phyloP scores from a whole-genome alignment of 2,888 invertebrate genomes.

The Stramonita haemastoma region DNA sequence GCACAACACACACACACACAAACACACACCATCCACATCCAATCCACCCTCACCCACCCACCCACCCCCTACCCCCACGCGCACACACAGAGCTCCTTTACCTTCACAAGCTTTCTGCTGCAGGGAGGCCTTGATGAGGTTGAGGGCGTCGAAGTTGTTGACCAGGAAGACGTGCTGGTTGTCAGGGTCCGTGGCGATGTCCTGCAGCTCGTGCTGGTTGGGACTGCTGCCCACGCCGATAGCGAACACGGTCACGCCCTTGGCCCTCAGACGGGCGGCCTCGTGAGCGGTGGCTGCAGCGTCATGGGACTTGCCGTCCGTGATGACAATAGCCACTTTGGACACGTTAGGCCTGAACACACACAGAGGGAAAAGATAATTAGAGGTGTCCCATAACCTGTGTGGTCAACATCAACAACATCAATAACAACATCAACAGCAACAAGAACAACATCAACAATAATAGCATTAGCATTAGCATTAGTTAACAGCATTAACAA shows the following conservation, averaged over 20 bases:
- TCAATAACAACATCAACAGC: too few relatives aligned
- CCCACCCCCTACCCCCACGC: too few relatives aligned
- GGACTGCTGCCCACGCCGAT: constrained; percentile 65
- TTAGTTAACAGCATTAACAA: too few relatives aligned
- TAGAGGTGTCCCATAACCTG: too few relatives aligned
- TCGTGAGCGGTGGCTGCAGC: constrained; percentile 60
- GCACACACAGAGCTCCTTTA: constrained; percentile 36
- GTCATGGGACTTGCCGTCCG: constrained; percentile 59
- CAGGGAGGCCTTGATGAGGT: constrained; percentile 60
- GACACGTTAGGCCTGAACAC: constrained; percentile 40
- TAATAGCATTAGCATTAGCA: too few relatives aligned
- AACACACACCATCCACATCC: too few relatives aligned
- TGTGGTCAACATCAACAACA: too few relatives aligned
- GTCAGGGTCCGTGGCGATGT: constrained; percentile 68
- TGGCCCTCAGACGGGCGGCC: constrained; percentile 56
- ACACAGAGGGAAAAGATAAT: too few relatives aligned
- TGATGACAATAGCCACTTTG: constrained; percentile 51
- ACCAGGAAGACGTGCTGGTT: constrained; percentile 66
- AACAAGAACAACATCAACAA: too few relatives aligned
- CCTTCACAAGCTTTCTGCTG: constrained; percentile 65
- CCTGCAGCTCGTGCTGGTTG: constrained; percentile 57
- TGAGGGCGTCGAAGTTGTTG: constrained; percentile 63
- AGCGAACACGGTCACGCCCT: constrained; percentile 65
- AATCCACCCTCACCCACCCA: too few relatives aligned
- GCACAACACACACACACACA: too few relatives aligned